These are phyloP conservation scores for Halisarca cf. caerulea DNA, from an alignment of 37 sponge, comb jelly and placozoan species.

Conservation along the genomic window DNA sequence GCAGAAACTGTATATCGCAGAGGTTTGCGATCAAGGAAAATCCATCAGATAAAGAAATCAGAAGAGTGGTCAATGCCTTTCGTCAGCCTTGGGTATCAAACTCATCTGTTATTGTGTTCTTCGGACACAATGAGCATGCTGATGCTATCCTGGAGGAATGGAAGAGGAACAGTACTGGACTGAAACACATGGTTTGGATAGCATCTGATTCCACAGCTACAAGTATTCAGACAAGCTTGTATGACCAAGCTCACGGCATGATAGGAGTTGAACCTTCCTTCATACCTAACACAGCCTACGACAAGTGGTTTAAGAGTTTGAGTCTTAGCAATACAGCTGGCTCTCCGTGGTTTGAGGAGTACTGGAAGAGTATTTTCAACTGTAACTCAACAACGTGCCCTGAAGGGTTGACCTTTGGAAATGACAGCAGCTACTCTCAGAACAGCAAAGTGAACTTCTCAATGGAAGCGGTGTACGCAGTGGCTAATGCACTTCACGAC, in stretches of 20 bases:
- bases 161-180: background rate
- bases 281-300: background rate
- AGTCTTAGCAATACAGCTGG: background rate
- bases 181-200: background rate
- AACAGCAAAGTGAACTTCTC: constrained; percentile 54
- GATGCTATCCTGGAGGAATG: constrained; percentile 15
- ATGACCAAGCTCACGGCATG: background rate
- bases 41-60: background rate
- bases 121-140: constrained; percentile 49
- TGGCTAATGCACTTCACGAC: constrained; percentile 64
- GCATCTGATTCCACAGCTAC: background rate
- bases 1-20: constrained; percentile 27
- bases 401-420: background rate
- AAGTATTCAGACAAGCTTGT: background rate
- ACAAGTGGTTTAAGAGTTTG: background rate
- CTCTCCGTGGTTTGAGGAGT: constrained; percentile 74
- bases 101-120: constrained; percentile 53
- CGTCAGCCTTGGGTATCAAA: constrained; percentile 29
- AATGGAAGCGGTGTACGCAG: constrained; percentile 79
- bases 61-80: background rate
- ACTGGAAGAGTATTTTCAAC: constrained; percentile 46
- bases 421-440: background rate
- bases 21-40: background rate
- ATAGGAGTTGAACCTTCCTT: background rate
- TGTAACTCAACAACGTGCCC: background rate